Percentiles rank a stretch among this genome's conserved stretches.
Evolutionary conservation across 2,113 vertebrate species (phyloP).

Genomic region (Rhabdornis inornatus): DNA sequence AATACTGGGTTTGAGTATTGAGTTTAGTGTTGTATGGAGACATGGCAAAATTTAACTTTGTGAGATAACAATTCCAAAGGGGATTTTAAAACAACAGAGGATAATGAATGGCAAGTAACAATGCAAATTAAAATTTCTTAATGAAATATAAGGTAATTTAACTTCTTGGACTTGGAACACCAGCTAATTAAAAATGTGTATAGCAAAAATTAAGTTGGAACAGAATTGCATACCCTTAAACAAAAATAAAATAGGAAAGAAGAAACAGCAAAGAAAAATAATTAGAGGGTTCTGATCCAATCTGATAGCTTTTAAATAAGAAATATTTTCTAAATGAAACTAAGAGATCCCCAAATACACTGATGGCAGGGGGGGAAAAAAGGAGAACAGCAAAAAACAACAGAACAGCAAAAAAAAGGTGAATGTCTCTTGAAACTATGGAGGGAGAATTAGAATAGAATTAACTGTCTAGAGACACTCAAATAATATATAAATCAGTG

Average conservation of each 20-base stretch:
- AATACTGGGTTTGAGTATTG: not conserved
- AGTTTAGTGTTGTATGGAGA: not conserved
- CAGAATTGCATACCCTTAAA: not conserved
- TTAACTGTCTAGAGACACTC: not conserved
- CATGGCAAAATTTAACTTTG: not conserved
- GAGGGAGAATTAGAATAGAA: not conserved
- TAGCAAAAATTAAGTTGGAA: not conserved
- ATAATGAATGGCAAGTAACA: not conserved
- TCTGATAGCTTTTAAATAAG: not conserved
- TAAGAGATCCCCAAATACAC: not conserved
- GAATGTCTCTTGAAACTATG: not conserved
- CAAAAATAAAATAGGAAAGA: not conserved
- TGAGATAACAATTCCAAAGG: not conserved
- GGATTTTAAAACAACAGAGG: not conserved
- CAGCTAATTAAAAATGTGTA: not conserved
- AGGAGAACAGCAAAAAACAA: not conserved
- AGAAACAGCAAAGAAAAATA: not conserved
- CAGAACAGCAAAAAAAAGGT: not conserved
- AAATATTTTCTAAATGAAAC: not conserved
- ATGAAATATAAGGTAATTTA: not conserved
- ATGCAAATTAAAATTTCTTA: not conserved
- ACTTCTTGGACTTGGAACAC: not conserved
- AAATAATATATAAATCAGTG: not conserved
- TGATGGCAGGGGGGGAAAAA: fast-evolving
- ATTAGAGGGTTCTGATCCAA: not conserved